phyloP scores from a whole-genome alignment of 2,797 vertebrate genomes.

The Helarctos malayanus region DNA sequence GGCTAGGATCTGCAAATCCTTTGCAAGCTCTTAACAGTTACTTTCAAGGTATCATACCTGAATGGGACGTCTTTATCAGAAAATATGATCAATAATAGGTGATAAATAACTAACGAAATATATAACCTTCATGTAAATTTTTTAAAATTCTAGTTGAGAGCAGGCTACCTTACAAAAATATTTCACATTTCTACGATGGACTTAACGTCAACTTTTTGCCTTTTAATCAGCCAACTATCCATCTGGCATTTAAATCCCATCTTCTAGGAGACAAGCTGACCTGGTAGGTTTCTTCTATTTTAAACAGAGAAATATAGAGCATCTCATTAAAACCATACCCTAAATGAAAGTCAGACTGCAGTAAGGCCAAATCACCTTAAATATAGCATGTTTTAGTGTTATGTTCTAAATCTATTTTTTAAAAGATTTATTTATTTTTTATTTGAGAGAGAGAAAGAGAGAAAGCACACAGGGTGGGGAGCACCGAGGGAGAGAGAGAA shows the following conservation, averaged over 20 bases:
- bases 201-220: conserved; percentile 50
- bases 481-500: not conserved
- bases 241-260: conserved; percentile 72
- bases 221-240: conserved; percentile 58
- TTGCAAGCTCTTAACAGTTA: conserved; percentile 25
- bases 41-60: not conserved
- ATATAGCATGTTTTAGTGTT: not conserved
- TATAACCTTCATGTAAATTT: not conserved
- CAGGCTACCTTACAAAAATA: conserved; percentile 22
- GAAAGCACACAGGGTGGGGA: too few species aligned
- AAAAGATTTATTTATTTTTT: not conserved
- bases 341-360: conserved; percentile 53
- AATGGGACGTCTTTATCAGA: not conserved
- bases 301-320: conserved; percentile 29
- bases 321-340: conserved; percentile 48
- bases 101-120: conserved; percentile 16
- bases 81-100: conserved; percentile 43
- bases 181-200: not conserved
- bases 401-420: not conserved
- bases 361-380: conserved; percentile 56
- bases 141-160: conserved; percentile 43
- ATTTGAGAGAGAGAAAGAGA: not conserved
- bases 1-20: not conserved
- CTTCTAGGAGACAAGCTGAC: conserved; percentile 40
- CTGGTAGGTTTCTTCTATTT: conserved; percentile 16